Conservation (phyloP, 2,888 invertebrate species). For the Empis livida region DNA sequence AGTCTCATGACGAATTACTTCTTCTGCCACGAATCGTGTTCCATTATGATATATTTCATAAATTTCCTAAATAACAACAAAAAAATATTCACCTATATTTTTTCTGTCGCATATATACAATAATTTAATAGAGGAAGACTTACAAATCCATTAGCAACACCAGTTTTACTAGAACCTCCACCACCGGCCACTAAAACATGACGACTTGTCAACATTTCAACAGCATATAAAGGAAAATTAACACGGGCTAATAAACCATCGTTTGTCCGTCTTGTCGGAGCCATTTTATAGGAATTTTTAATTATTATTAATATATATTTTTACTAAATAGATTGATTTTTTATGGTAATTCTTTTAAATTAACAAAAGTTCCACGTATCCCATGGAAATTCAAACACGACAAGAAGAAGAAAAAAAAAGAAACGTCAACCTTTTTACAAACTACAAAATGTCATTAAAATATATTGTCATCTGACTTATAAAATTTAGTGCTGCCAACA, state of each 20-base stretch:
- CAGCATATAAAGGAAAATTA: slow-evolving; percentile 85
- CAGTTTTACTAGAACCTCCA: slow-evolving; percentile 93
- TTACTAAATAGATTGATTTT: not conserved
- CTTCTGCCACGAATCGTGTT: slow-evolving; percentile 68
- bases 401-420: no score
- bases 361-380: slow-evolving; percentile 13
- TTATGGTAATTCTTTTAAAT: not conserved
- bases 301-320: not conserved
- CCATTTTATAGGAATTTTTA: slow-evolving; percentile 41
- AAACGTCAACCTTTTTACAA: no score
- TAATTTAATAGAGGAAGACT: slow-evolving; percentile 29
- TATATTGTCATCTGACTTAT: no score
- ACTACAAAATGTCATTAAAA: no score
- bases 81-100: not conserved
- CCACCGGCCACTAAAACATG: slow-evolving; percentile 95
- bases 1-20: slow-evolving; percentile 80
- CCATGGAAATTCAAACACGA: not conserved
- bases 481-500: no score
- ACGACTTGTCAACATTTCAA: slow-evolving; percentile 80
- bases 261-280: slow-evolving; percentile 43
- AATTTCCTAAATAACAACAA: slow-evolving; percentile 59
- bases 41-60: slow-evolving; percentile 83
- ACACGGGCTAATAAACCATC: slow-evolving; percentile 72
- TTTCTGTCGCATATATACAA: not conserved
- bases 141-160: slow-evolving; percentile 94